phyloP scores from a whole-genome alignment of 2,797 vertebrate genomes.

The Pygocentrus nattereri region DNA sequence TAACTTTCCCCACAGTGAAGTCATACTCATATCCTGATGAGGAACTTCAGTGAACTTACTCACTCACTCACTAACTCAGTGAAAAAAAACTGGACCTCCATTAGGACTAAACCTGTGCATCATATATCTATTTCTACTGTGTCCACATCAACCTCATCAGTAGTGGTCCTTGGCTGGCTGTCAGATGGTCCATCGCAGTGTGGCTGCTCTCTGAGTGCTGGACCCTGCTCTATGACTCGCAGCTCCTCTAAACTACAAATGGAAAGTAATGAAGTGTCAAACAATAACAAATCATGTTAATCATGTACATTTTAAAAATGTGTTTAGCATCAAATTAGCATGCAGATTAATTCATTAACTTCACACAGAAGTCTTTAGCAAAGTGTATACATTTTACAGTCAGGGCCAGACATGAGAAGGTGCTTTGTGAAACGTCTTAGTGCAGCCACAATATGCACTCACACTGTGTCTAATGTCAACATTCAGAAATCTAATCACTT shows the following conservation, averaged over 20 bases:
- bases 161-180: slow-evolving; percentile 40
- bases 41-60: background rate
- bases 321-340: background rate
- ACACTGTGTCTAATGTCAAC: no score
- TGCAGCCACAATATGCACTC: no score
- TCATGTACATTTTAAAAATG: background rate
- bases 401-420: background rate
- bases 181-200: slow-evolving; percentile 17
- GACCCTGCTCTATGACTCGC: slow-evolving; percentile 46
- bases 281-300: background rate
- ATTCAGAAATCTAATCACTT: no score
- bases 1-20: slow-evolving; percentile 17
- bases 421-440: no score
- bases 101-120: background rate
- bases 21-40: background rate
- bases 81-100: no score
- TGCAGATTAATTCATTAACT: no score
- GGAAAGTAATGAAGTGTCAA: slow-evolving; percentile 1
- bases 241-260: slow-evolving; percentile 66
- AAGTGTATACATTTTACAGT: background rate
- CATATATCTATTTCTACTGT: slow-evolving; percentile 69
- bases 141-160: slow-evolving; percentile 67
- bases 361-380: background rate
- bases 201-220: slow-evolving; percentile 55
- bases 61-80: background rate